These are phyloP conservation scores for Felis catus DNA, from an alignment of 2,113 vertebrate species.

Conservation along the genomic window DNA sequence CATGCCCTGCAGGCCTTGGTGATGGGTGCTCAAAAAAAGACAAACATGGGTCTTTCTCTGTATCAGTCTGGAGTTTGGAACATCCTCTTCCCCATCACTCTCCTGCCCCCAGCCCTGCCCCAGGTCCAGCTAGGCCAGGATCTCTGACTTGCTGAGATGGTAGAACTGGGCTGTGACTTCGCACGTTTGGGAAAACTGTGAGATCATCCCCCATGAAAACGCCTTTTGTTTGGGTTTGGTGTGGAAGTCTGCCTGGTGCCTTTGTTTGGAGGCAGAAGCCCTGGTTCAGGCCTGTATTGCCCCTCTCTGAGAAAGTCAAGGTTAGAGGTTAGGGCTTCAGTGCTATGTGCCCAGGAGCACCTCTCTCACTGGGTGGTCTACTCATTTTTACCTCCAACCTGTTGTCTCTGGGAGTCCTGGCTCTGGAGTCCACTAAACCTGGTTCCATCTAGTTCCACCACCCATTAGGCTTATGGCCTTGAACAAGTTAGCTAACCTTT, in stretches of 20 bases:
- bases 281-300: background rate
- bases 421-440: background rate
- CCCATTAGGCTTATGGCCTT: background rate
- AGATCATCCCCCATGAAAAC: constrained; percentile 36
- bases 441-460: background rate
- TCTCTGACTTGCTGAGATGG: background rate
- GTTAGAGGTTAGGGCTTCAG: background rate
- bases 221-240: background rate
- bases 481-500: background rate
- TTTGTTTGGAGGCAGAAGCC: constrained; percentile 23
- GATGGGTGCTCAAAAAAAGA: background rate
- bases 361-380: background rate
- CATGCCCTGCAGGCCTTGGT: background rate
- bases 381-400: background rate
- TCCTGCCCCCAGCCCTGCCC: background rate
- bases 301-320: background rate
- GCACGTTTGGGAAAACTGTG: background rate
- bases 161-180: constrained; percentile 26
- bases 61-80: background rate
- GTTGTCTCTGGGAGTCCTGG: background rate
- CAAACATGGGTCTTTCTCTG: background rate
- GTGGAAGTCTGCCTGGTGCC: constrained; percentile 3
- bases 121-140: background rate
- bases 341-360: background rate
- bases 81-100: background rate